Evolutionary conservation across 2,113 vertebrate species (phyloP).

Genomic region (Aplodontia rufa): DNA sequence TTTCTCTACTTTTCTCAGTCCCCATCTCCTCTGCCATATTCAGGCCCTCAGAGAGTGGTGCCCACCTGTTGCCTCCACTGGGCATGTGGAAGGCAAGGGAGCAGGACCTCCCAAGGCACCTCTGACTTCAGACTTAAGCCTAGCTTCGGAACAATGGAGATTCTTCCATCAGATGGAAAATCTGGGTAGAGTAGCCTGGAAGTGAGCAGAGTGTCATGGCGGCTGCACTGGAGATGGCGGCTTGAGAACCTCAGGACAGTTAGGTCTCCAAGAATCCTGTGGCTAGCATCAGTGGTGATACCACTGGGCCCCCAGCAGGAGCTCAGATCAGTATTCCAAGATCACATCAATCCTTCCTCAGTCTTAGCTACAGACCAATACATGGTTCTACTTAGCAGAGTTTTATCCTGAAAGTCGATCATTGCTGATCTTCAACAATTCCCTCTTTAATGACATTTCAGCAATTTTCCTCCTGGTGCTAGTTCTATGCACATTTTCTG

Average conservation of each 20-base stretch:
- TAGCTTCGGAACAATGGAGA: neutral
- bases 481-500: conserved; percentile 49
- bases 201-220: neutral
- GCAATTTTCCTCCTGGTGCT: conserved; percentile 53
- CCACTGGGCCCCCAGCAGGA: neutral
- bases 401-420: neutral
- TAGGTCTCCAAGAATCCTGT: neutral
- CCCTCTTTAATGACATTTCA: conserved; percentile 50
- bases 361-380: neutral
- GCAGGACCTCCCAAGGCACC: neutral
- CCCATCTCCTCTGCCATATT: too few species aligned
- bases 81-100: neutral
- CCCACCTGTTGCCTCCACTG: neutral
- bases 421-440: conserved; percentile 12
- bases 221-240: neutral
- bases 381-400: neutral
- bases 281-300: neutral
- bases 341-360: neutral
- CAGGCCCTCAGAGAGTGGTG: neutral
- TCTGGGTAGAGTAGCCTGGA: neutral
- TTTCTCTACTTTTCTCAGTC: neutral
- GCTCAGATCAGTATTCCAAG: neutral
- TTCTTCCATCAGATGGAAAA: neutral
- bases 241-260: neutral
- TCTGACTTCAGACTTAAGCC: neutral